A percentile compares a stretch with the other conserved stretches of the same genome.
These are phyloP conservation scores for Orthosia incerta DNA, from an alignment of 2,888 invertebrate species.

Conservation along the genomic window DNA sequence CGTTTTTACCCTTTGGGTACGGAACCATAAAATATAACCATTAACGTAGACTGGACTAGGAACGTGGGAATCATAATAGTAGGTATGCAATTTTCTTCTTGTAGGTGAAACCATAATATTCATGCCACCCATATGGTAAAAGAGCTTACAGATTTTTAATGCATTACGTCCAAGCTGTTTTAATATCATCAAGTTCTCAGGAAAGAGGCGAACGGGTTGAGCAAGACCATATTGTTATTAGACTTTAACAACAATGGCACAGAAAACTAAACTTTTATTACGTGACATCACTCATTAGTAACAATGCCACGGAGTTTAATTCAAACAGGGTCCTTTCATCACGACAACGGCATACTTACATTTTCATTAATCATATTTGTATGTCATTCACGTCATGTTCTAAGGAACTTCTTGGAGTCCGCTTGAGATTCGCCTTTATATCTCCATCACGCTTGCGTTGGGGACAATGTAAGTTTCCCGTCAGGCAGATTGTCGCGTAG, in stretches of 20 bases:
- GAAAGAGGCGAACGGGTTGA: conserved; percentile 35
- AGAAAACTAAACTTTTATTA: conserved; percentile 38
- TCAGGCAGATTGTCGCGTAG: conserved; percentile 78
- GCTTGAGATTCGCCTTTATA: conserved; percentile 58
- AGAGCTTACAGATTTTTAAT: conserved; percentile 53
- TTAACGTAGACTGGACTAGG: conserved; percentile 38
- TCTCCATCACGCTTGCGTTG: conserved; percentile 65
- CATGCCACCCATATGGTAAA: conserved; percentile 35
- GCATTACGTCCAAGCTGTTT: conserved; percentile 26
- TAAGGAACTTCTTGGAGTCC: conserved; percentile 47
- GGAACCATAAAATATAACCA: no score
- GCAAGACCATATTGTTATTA: conserved; percentile 25
- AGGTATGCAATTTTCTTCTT: conserved; percentile 66
- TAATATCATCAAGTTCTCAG: conserved; percentile 16
- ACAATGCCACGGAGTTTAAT: conserved; percentile 33
- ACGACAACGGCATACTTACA: conserved; percentile 44
- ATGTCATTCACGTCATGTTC: conserved; percentile 53
- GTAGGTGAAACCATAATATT: conserved; percentile 46
- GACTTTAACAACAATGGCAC: conserved; percentile 21
- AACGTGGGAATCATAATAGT: conserved; percentile 66
- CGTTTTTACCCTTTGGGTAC: no score
- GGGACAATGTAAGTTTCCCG: conserved; percentile 79
- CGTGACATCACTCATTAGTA: conserved; percentile 45
- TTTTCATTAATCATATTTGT: conserved; percentile 65
- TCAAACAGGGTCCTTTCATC: conserved; percentile 49